Base-by-base conservation (phyloP, 2,113 vertebrate genomes). In the Sinocyclocheilus maitianheensis region DNA sequence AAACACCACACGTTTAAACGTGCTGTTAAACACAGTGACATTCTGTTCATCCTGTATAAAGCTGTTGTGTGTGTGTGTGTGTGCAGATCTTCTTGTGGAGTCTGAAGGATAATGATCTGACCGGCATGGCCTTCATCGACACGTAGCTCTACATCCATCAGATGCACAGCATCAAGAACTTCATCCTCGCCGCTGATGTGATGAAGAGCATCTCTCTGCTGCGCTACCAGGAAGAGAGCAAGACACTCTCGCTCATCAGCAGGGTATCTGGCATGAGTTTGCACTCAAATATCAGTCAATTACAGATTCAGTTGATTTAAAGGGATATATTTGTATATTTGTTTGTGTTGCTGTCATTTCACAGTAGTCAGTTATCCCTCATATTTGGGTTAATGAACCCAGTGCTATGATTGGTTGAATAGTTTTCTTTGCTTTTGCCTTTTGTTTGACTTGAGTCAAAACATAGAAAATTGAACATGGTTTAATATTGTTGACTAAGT, bases 101-200 rank as follows among this genome's bases (percentile, higher is more conserved):
- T 67, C 94, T 98, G 88, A 96, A 96, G 88, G 97, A 97, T 93
- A 97, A 97, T 0, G 97, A 98, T 87, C 94, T 98, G 92, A 97
- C 97, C 0, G 97, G 97, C 71, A 98, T 98, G 97, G 97, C 97
- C 88, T 98, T 98, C 95, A 98, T 98, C 71, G 97, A 98, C 93
- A 98, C 97, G 0, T 97, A 98, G 95, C 96, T 98, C 9, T 95
- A 98, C 93, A 98, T 98, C 90, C 97, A 98, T 93, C 97, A 97
- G 93, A 96, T 98, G 97, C 95, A 96, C 94, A 98, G 97, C 75
- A 96, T 98, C 78, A 98, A 98, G 94, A 98, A 97, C 90, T 97
- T 98, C 93, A 98, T 98, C 94, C 89, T 97, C 91, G 97, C 97
- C 0, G 97, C 97, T 0, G 97, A 98, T 0, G 93, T 98, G 86